Evolutionary conservation across 1,140 invertebrate species (phyloP).

Genomic region (Bombus impatiens): DNA sequence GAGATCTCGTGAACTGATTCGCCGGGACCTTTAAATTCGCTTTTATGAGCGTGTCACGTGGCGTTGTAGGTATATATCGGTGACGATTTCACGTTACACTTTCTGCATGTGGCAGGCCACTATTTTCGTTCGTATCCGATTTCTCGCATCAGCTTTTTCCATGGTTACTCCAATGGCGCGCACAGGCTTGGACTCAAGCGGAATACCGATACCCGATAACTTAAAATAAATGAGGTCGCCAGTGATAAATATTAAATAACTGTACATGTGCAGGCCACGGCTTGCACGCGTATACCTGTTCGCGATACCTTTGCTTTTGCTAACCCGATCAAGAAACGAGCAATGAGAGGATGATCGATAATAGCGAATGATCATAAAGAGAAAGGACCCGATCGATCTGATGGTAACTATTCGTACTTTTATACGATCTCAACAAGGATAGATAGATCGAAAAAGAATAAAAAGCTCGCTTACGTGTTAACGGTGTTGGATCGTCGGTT

Average conservation of each 20-base stretch:
- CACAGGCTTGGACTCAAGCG: not conserved
- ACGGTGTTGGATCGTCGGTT: not conserved
- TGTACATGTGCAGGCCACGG: conserved; percentile 5
- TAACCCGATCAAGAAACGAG: not conserved
- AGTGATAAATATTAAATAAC: conserved; percentile 51
- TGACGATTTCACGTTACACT: conserved; percentile 28
- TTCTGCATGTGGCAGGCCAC: conserved; percentile 18
- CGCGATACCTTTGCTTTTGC: conserved; percentile 9
- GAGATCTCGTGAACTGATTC: not conserved
- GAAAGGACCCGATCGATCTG: not conserved
- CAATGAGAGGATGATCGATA: not conserved
- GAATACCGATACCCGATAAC: conserved; percentile 33
- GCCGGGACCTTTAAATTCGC: conserved; percentile 10
- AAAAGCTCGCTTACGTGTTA: conserved; percentile 19
- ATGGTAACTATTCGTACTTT: not conserved
- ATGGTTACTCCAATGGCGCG: not conserved
- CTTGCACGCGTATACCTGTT: not conserved
- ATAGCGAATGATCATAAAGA: not conserved
- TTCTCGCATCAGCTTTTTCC: conserved; percentile 41
- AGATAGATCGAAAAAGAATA: not conserved
- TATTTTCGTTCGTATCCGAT: conserved; percentile 34
- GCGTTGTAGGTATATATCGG: not conserved
- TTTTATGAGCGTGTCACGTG: not conserved
- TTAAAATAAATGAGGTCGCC: conserved; percentile 44
- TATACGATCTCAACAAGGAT: not conserved